A percentile compares a stretch with the other conserved stretches of the same genome.
phyloP scores from a whole-genome alignment of 2,113 vertebrate species.

The Patagioenas fasciata region DNA sequence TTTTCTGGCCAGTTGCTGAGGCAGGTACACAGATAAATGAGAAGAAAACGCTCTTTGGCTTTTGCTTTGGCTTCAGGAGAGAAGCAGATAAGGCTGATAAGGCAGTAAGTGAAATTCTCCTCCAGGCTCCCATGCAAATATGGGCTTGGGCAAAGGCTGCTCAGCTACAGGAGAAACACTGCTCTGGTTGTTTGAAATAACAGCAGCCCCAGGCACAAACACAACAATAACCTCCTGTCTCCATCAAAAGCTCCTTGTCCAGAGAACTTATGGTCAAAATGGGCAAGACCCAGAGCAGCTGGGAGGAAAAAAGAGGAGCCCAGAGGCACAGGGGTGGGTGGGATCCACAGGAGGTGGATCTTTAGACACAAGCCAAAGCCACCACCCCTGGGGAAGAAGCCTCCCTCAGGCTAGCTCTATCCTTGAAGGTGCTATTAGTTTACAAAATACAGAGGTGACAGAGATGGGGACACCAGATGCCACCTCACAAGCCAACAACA shows the following conservation, averaged over 20 bases:
- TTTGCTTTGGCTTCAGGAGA: neutral
- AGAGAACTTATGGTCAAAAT: neutral
- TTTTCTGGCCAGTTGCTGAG: neutral
- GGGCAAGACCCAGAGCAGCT: neutral
- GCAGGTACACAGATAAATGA: constrained; percentile 50
- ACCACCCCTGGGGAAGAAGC: neutral
- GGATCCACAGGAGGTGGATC: neutral
- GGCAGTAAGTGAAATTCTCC: constrained; percentile 45
- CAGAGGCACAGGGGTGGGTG: neutral
- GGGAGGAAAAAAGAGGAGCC: neutral
- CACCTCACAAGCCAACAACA: neutral
- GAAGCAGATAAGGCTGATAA: constrained; percentile 56
- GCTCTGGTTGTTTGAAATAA: neutral
- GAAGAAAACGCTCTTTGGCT: neutral
- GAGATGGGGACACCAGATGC: neutral
- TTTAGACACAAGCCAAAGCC: neutral
- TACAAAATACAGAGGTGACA: neutral
- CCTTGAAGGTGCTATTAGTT: neutral
- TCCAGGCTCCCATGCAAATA: neutral
- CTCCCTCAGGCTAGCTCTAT: neutral
- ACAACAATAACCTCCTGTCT: neutral
- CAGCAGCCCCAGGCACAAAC: neutral
- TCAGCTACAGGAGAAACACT: neutral
- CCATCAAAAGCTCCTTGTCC: neutral
- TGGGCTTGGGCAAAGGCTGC: neutral